A percentile compares a stretch with the other conserved stretches of the same genome.
phyloP scores from a whole-genome alignment of 2,797 vertebrate genomes.

The Gymnopithys bicolor region DNA sequence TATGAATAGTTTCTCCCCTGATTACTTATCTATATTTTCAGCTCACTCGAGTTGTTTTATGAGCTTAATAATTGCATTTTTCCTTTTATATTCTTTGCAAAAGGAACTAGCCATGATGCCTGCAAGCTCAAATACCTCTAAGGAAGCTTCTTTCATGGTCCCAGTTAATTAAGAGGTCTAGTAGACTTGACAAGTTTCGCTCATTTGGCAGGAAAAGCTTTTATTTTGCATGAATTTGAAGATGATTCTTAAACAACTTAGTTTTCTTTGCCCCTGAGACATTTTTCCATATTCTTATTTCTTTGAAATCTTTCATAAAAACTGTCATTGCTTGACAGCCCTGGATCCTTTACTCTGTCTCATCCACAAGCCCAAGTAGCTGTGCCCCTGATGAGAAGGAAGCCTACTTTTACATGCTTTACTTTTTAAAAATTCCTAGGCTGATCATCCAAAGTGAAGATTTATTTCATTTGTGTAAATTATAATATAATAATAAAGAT shows the following conservation, averaged over 20 bases:
- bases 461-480: background rate
- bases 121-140: background rate
- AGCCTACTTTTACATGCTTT: background rate
- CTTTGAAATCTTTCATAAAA: constrained; percentile 18
- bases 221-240: constrained; percentile 48
- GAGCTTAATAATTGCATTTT: constrained; percentile 2
- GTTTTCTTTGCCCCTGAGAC: background rate
- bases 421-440: background rate
- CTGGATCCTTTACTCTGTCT: background rate
- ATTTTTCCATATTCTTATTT: background rate
- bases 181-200: constrained; percentile 35
- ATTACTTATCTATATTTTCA: background rate
- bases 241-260: constrained; percentile 27
- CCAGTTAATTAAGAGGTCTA: constrained; percentile 42
- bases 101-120: background rate
- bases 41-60: background rate
- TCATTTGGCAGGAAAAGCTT: constrained; percentile 13
- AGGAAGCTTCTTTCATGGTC: background rate
- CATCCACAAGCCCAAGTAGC: background rate
- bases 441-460: background rate
- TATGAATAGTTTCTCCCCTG: background rate
- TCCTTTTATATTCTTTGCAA: background rate
- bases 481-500: background rate
- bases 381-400: background rate
- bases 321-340: background rate